phyloP scores from a whole-genome alignment of 2,113 vertebrate genomes.

The Arvicanthis niloticus region DNA sequence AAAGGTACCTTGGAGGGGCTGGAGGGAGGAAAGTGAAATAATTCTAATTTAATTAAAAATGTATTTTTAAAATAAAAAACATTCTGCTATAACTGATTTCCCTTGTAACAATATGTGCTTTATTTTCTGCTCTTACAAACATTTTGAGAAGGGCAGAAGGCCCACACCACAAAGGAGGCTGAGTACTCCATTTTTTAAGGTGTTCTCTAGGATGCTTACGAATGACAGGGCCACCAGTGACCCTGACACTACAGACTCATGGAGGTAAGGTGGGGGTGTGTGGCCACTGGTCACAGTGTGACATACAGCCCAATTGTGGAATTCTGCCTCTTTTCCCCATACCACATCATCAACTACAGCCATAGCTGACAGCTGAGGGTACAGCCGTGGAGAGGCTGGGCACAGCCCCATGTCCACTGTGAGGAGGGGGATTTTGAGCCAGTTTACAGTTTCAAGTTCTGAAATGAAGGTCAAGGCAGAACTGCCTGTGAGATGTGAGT shows the following conservation, averaged over 20 bases:
- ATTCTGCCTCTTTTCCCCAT: not conserved
- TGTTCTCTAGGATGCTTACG: not conserved
- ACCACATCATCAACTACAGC: not conserved
- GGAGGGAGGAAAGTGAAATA: not conserved
- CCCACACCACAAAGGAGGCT: not conserved
- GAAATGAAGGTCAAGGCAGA: not conserved
- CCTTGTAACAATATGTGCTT: not conserved
- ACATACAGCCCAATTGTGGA: fast-evolving
- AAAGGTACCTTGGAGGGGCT: not conserved
- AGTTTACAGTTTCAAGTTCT: not conserved
- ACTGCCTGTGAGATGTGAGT: not conserved
- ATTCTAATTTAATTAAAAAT: not conserved
- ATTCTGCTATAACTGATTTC: not conserved
- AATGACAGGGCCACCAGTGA: not conserved
- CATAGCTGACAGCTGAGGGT: not conserved
- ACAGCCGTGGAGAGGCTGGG: not conserved
- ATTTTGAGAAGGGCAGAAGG: not conserved
- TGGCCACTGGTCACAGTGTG: too few species aligned
- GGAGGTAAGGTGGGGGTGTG: not conserved
- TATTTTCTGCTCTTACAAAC: not conserved
- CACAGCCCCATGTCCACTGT: not conserved
- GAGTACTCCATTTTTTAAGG: not conserved
- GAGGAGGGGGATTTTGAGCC: not conserved
- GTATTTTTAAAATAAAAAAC: not conserved
- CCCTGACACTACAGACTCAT: not conserved